Conservation (phyloP, 2,113 vertebrate species). For the Solea senegalensis region DNA sequence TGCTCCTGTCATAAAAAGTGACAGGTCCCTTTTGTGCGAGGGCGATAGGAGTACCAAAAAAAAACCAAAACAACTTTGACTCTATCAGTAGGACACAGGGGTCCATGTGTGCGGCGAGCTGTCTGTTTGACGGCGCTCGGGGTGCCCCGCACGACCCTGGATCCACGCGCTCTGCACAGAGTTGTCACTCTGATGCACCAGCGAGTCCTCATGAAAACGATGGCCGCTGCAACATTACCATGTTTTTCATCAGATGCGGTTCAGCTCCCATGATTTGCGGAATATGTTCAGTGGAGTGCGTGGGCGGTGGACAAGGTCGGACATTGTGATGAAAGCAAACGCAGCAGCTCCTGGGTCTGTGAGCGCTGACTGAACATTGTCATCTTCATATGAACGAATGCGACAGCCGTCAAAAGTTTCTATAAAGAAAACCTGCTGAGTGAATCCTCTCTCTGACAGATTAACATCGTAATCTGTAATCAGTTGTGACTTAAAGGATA, state of each 20-base stretch:
- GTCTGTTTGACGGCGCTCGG: conserved; percentile 66
- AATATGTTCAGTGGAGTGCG: conserved; percentile 29
- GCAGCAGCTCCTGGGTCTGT: conserved; percentile 22
- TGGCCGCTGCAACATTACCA: conserved; percentile 15
- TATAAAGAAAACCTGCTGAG: conserved; percentile 7
- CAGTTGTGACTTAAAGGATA: too few species aligned
- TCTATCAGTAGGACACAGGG: conserved; percentile 35
- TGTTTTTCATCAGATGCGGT: conserved; percentile 64
- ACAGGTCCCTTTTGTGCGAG: conserved; percentile 45
- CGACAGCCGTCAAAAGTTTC: conserved; percentile 1
- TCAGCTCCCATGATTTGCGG: conserved; percentile 45
- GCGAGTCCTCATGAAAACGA: conserved; percentile 33
- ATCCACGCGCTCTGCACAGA: conserved; percentile 50
- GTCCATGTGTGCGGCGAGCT: conserved; percentile 46
- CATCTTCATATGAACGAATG: not conserved
- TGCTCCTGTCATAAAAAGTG: conserved; percentile 60
- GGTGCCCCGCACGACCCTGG: conserved; percentile 33
- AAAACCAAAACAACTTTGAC: conserved; percentile 49
- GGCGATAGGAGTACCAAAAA: conserved; percentile 34
- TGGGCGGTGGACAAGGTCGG: conserved; percentile 32
- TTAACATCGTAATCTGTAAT: too few species aligned
- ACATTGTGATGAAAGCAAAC: conserved; percentile 32
- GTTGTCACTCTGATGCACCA: conserved; percentile 66
- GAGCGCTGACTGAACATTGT: conserved; percentile 26
- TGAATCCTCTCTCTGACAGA: conserved; percentile 3